These are phyloP conservation scores for Pseudonaja textilis DNA, from an alignment of 2,113 vertebrate species.

Conservation along the genomic window DNA sequence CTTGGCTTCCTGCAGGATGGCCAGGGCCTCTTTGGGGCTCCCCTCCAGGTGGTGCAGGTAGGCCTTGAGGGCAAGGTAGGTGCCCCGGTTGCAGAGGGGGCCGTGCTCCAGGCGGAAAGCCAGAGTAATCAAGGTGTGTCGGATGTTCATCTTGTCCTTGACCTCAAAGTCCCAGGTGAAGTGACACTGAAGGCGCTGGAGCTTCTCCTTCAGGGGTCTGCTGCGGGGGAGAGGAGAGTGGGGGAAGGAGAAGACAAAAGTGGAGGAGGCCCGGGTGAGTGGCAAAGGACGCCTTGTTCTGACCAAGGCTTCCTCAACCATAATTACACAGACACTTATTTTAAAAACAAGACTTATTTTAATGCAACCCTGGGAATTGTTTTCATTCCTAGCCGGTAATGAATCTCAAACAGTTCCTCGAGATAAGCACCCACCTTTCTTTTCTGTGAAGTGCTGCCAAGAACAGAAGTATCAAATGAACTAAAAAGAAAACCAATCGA, in stretches of 20 bases:
- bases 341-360: too few species aligned
- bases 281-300: background rate
- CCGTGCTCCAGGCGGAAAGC: slow-evolving; percentile 23
- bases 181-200: slow-evolving; percentile 52
- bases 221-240: too few species aligned
- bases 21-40: slow-evolving; percentile 20
- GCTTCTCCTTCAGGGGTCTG: slow-evolving; percentile 24
- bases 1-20: slow-evolving; percentile 35
- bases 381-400: too few species aligned
- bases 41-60: slow-evolving; percentile 41
- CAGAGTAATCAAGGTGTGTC: slow-evolving; percentile 39
- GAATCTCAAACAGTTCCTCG: too few species aligned
- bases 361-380: too few species aligned
- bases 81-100: slow-evolving; percentile 26
- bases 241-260: background rate
- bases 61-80: slow-evolving; percentile 30
- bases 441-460: too few species aligned
- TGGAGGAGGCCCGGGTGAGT: background rate
- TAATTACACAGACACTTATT: too few species aligned
- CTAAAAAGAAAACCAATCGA: too few species aligned
- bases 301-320: too few species aligned
- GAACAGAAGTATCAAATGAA: too few species aligned
- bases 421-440: too few species aligned
- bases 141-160: slow-evolving; percentile 3
- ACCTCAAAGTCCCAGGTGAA: slow-evolving; percentile 57